Evolutionary conservation across 2,888 invertebrate species (phyloP), one percentile per base, ranked within the genome.

Genomic region (Drosophila falleni): DNA sequence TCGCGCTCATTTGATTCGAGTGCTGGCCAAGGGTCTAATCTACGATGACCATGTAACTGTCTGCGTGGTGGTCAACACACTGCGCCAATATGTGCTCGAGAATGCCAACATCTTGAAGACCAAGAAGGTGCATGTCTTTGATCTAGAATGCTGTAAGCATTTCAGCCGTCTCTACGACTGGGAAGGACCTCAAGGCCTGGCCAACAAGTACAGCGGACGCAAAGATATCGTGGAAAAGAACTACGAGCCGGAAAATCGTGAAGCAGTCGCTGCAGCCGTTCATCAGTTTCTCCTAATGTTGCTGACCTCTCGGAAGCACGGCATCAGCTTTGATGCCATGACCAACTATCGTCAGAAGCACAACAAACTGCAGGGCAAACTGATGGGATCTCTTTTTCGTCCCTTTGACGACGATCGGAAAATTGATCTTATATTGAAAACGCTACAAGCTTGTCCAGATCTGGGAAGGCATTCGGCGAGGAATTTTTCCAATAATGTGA

Each of bases 291-390:
- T 97, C n/a, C 74, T 95, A n/a, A 93, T 94, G 51, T 91, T 98
- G 2, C 95, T 97, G 71, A 96, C 97, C 2, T 96, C 96, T 0
- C 94, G 95, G 78, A 96, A 95, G 90, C 91, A 95, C 86, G 97
- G 97, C 8, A 94, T 98, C 11, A 95, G 96, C 79, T 97, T 97
- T 89, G 93, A 94, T 76, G 96, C 97, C 83, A 94, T 94, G 78
- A 93, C 94, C 3, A 81, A 90, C 39, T 91, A 90, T 29, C 79
- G 89, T 1, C 87, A 90, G 47, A 92, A 92, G 65, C 89, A 91
- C 54, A 93, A 93, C 62, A 79, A 78, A 3, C 67, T 91, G 15
- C 93, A 92, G 66, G 90, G 91, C 54, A 72, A 76, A 54, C 19
- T 96, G 29, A 88, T 97, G 46, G 94, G 95, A 19, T 94, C 94